Evolutionary conservation across 2,113 vertebrate species (phyloP).

Genomic region (Egretta garzetta): DNA sequence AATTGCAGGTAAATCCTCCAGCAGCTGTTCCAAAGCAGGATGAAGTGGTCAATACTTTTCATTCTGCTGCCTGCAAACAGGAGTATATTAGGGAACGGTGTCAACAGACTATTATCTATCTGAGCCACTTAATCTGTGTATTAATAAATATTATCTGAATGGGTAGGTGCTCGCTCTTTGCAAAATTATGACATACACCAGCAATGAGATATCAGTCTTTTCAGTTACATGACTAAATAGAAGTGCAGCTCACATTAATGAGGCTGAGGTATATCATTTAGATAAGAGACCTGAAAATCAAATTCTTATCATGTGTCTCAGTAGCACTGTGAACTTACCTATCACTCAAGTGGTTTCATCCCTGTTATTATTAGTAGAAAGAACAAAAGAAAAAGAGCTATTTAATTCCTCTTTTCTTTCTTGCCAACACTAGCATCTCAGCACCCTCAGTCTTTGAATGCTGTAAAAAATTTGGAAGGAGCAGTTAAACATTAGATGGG

Average conservation of each 20-base stretch:
- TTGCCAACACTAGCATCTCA: background rate
- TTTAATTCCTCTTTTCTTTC: background rate
- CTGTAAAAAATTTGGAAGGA: background rate
- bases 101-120: constrained; percentile 4
- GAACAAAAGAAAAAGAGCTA: background rate
- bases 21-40: background rate
- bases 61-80: background rate
- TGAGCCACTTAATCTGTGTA: background rate
- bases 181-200: background rate
- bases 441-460: background rate
- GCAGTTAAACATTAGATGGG: background rate
- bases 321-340: background rate
- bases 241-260: background rate
- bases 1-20: constrained; percentile 62
- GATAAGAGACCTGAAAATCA: background rate
- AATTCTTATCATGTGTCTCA: background rate
- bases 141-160: background rate
- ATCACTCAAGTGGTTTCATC: background rate
- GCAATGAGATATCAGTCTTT: background rate
- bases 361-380: background rate
- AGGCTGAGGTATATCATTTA: background rate
- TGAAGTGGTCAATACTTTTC: background rate
- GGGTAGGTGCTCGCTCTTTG: background rate
- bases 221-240: background rate
- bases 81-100: background rate